Evolutionary conservation across 2,113 vertebrate genomes (phyloP).

Genomic region (Pelodiscus sinensis): DNA sequence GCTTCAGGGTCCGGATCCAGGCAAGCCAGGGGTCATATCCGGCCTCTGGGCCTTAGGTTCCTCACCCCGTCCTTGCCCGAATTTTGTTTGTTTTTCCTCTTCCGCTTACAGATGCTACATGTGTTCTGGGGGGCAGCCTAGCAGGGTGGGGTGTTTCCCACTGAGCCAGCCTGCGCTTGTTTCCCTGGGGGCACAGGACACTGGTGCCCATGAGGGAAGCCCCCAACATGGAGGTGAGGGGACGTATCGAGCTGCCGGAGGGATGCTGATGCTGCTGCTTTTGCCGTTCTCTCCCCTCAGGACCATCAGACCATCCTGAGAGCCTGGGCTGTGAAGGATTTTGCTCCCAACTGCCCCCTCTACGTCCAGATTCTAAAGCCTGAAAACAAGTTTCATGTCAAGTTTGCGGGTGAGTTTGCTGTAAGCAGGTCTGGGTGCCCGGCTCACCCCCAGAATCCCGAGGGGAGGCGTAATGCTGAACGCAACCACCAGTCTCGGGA

Average conservation of each 20-base stretch:
- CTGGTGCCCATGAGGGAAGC: background rate
- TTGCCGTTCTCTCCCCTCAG: constrained; percentile 53
- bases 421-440: background rate
- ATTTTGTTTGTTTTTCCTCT: background rate
- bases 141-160: background rate
- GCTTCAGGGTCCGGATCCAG: too few relatives aligned
- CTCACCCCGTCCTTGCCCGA: background rate
- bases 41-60: too few relatives aligned
- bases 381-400: constrained; percentile 89
- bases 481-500: background rate
- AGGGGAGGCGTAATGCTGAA: background rate
- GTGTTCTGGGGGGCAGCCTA: background rate
- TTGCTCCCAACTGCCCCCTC: constrained; percentile 86
- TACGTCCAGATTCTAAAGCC: constrained; percentile 90
- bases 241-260: background rate
- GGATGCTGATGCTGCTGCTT: fast-evolving
- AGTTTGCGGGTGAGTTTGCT: constrained; percentile 83
- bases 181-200: fast-evolving
- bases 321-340: constrained; percentile 90
- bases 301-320: constrained; percentile 90
- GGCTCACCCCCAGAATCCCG: background rate
- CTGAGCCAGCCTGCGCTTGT: fast-evolving
- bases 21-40: too few relatives aligned
- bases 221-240: background rate
- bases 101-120: background rate